Base-by-base conservation (phyloP, 2,888 invertebrate genomes). In the Cheiracanthium punctorium region DNA sequence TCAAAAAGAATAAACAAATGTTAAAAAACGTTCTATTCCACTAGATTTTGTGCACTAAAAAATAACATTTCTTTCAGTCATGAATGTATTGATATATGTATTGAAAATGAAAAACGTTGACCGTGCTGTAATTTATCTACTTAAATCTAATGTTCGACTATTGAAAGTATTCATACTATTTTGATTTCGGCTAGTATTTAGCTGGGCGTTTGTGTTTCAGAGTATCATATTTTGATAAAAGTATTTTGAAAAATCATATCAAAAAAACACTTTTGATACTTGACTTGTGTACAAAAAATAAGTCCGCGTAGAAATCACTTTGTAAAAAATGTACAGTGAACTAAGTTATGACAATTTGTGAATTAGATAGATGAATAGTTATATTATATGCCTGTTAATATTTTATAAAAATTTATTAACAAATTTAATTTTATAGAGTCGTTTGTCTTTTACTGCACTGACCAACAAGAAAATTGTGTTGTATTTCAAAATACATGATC, bases 291-390 rank as follows among this genome's bases (percentile, higher is more conserved):
- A 70, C 30, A 48, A 48, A 70, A 33, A 58, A 73, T 52, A 72
- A 65, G 65, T 67, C 64, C 73, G 67, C 64, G 32, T 33, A 30
- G 43, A 33, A 33, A 20, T 43, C 64, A 65, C 74, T 85, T 74
- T 79, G 79, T 80, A 85, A 85, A 37, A 85, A 85, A 85, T 85
- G 74, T 85, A 85, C 58, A 85, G 79, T 58, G 58, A 85, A 41
- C 52, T 85, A 79, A 79, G 73, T 84, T 84, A 85, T 79, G 69
- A 70, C 33, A 73, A 32, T 58, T 64, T 70, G 64, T 65, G 37
- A 77, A 72, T 67, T 75, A 69, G 75, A 24, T 30, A 41, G 52
- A 43, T 43, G 73, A 58, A 82, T 69, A 69, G 43, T 79, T 79
- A 85, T 73, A 69, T 67, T 72, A 41, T 58, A 82, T 82, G 71